Conservation (phyloP, 2,888 invertebrate genomes). For the Protodeltote pygarga region DNA sequence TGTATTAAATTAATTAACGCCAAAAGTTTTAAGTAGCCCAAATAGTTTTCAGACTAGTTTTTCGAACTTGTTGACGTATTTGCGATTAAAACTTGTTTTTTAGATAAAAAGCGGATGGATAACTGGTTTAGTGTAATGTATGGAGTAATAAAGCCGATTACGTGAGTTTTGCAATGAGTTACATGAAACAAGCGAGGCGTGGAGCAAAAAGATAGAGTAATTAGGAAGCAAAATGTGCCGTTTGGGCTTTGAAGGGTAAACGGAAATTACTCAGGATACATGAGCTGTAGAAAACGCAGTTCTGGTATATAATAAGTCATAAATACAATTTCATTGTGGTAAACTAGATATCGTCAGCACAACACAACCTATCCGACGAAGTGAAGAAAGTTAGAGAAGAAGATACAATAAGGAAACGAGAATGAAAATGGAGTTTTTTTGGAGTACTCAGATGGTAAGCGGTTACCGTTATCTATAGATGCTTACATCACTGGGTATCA, state of each 20-base stretch:
- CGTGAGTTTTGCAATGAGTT: constrained; percentile 49
- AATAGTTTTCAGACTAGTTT: constrained; percentile 15
- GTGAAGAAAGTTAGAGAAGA: too few relatives aligned
- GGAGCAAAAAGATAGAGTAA: constrained; percentile 33
- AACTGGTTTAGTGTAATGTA: constrained; percentile 37
- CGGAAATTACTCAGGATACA: constrained; percentile 11
- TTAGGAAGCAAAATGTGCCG: constrained; percentile 20
- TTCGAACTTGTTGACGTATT: constrained; percentile 25
- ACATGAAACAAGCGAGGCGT: constrained; percentile 37
- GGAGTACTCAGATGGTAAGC: too few relatives aligned
- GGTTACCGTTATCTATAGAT: too few relatives aligned
- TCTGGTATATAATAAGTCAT: too few relatives aligned
- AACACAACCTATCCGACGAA: too few relatives aligned
- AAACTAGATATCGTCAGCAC: too few relatives aligned
- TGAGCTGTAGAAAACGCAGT: not conserved
- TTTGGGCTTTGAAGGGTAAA: constrained; percentile 7
- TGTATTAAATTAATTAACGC: constrained; percentile 35
- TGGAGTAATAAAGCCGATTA: constrained; percentile 43
- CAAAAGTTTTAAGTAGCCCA: constrained; percentile 29
- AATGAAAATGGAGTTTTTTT: too few relatives aligned
- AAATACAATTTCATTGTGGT: too few relatives aligned
- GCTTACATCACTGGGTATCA: too few relatives aligned
- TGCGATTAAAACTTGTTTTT: constrained; percentile 34
- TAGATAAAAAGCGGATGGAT: constrained; percentile 30
- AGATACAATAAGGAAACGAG: too few relatives aligned